Percentiles rank a stretch among this genome's conserved stretches.
These are phyloP conservation scores for Echeneis naucrates DNA, from an alignment of 2,797 vertebrate species.

Conservation along the genomic window DNA sequence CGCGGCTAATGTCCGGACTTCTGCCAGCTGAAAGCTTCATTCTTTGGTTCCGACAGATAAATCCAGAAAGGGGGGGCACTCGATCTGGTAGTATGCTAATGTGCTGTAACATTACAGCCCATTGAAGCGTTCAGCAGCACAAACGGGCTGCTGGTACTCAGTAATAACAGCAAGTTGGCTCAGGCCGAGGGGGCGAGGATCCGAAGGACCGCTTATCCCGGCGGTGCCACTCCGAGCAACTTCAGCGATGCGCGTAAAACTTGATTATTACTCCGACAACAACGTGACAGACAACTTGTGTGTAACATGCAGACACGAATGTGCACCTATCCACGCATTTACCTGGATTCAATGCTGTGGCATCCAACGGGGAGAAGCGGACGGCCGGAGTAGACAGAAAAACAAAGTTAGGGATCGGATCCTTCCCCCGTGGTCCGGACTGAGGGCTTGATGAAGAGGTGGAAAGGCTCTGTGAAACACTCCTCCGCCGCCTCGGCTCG, in stretches of 20 bases:
- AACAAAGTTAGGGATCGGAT: constrained; percentile 87
- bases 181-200: constrained; percentile 66
- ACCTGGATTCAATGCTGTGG: constrained; percentile 78
- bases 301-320: constrained; percentile 12
- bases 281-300: constrained; percentile 20
- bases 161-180: constrained; percentile 41
- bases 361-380: constrained; percentile 81
- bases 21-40: background rate
- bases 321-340: constrained; percentile 44
- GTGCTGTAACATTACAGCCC: constrained; percentile 57
- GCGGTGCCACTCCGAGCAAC: constrained; percentile 60
- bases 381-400: constrained; percentile 74
- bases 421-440: constrained; percentile 82
- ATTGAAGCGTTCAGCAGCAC: constrained; percentile 82
- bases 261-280: constrained; percentile 64
- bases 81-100: constrained; percentile 67
- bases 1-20: background rate
- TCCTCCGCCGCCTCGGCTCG: constrained; percentile 56
- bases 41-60: constrained; percentile 3
- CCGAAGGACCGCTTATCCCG: constrained; percentile 71
- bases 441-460: constrained; percentile 76
- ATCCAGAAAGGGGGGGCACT: constrained; percentile 23
- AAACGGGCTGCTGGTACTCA: constrained; percentile 22
- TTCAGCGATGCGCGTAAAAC: constrained; percentile 75
- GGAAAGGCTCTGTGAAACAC: constrained; percentile 65